Conservation (phyloP, 2,797 vertebrate genomes). For the Micromesistius poutassou region DNA sequence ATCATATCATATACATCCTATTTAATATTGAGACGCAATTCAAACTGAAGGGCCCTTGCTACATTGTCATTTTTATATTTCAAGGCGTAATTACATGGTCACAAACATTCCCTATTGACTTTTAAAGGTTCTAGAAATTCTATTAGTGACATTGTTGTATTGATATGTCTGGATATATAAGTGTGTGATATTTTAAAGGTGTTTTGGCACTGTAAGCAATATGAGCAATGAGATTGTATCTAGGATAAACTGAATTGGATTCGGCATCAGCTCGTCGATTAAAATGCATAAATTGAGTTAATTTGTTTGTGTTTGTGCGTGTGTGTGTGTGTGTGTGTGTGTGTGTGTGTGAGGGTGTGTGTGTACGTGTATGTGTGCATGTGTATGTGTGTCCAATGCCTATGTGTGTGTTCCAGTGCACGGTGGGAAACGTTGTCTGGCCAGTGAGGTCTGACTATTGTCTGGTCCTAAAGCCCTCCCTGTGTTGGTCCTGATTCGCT, state of each 20-base stretch:
- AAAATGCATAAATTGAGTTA: neutral
- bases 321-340: slow-evolving; percentile 9
- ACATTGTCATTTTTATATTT: neutral
- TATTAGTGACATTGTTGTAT: too few relatives aligned
- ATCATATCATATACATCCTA: too few relatives aligned
- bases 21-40: too few relatives aligned
- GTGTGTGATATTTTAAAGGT: too few relatives aligned
- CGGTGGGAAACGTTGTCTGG: slow-evolving; percentile 57
- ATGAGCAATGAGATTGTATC: too few relatives aligned
- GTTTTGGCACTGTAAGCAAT: too few relatives aligned
- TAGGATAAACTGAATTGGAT: too few relatives aligned
- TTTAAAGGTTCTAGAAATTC: too few relatives aligned
- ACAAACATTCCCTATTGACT: too few relatives aligned
- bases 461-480: slow-evolving; percentile 48
- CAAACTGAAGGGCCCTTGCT: neutral
- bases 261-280: too few relatives aligned
- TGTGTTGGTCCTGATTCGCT: neutral
- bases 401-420: slow-evolving; percentile 15
- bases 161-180: too few relatives aligned
- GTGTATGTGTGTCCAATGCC: slow-evolving; percentile 2
- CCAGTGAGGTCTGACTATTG: slow-evolving; percentile 53
- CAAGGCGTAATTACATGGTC: neutral
- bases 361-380: neutral
- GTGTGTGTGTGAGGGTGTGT: neutral
- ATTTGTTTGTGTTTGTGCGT: slow-evolving; percentile 1